Evolutionary conservation across 2,113 vertebrate genomes (phyloP).

Genomic region (Sphyrna mokarran): DNA sequence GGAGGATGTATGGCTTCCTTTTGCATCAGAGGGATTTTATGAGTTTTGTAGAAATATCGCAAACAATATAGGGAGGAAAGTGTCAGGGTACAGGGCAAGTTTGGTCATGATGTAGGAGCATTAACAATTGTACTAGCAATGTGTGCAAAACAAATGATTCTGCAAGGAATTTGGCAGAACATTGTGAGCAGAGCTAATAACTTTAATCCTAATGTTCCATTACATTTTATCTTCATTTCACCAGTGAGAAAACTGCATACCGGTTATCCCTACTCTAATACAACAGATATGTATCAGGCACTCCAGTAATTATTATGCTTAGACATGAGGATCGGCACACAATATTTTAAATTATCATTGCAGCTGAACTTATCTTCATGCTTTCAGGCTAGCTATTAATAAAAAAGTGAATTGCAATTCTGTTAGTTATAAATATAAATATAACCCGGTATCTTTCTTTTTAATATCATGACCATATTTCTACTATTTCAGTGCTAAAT

Average conservation of each 20-base stretch:
- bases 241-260: not conserved
- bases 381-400: not conserved
- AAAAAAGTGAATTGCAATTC: not conserved
- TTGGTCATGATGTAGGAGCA: not conserved
- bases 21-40: too few species aligned
- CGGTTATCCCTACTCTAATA: not conserved
- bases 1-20: too few species aligned
- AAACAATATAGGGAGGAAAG: not conserved
- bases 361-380: not conserved
- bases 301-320: not conserved
- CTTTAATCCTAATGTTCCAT: not conserved
- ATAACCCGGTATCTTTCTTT: too few species aligned
- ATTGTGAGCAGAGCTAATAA: not conserved
- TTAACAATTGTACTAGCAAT: not conserved
- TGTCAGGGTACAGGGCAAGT: not conserved
- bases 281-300: not conserved
- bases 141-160: not conserved
- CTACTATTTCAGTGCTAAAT: not conserved
- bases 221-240: not conserved
- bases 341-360: not conserved
- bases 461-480: not conserved
- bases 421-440: not conserved
- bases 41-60: not conserved
- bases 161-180: not conserved
- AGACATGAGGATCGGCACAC: not conserved